Percentiles rank a stretch among this genome's conserved stretches.
Conservation (phyloP, 2,888 invertebrate species). For the Hermaeophaga mercurialis region DNA sequence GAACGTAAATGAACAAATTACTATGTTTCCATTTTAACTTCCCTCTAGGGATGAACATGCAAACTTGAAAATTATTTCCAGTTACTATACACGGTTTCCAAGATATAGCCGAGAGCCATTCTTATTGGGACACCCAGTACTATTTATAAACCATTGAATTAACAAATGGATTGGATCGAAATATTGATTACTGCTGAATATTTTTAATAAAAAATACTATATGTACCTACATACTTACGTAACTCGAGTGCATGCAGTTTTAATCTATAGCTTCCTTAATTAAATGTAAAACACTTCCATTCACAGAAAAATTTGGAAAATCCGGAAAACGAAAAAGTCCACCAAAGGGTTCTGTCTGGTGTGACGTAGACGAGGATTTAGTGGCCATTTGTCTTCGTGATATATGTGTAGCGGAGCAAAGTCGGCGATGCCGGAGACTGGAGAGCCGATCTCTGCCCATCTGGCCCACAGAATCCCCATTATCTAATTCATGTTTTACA, state of each 20-base stretch:
- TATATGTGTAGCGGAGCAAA: conserved; percentile 41
- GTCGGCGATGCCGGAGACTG: neutral
- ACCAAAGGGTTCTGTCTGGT: conserved; percentile 35
- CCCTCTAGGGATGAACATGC: no score
- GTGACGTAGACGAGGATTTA: conserved; percentile 51
- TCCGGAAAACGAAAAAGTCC: conserved; percentile 1
- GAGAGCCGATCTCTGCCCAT: conserved; percentile 34
- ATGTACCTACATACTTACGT: no score
- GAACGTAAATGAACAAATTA: no score
- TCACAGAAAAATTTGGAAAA: conserved; percentile 2
- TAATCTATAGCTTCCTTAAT: neutral
- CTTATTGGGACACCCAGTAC: no score
- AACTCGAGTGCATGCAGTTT: neutral
- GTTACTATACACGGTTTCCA: no score
- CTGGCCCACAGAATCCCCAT: conserved; percentile 41
- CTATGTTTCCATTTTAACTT: no score
- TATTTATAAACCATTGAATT: no score
- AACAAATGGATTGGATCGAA: no score
- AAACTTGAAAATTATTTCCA: no score
- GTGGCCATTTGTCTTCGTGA: conserved; percentile 53
- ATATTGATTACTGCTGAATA: no score
- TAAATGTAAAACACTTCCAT: conserved; percentile 1
- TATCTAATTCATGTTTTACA: conserved; percentile 48
- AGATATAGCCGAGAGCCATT: no score
- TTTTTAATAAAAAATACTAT: no score